Percentiles rank a stretch among this genome's conserved stretches.
Conservation (phyloP, 2,113 vertebrate species). For the Pongo abelii region DNA sequence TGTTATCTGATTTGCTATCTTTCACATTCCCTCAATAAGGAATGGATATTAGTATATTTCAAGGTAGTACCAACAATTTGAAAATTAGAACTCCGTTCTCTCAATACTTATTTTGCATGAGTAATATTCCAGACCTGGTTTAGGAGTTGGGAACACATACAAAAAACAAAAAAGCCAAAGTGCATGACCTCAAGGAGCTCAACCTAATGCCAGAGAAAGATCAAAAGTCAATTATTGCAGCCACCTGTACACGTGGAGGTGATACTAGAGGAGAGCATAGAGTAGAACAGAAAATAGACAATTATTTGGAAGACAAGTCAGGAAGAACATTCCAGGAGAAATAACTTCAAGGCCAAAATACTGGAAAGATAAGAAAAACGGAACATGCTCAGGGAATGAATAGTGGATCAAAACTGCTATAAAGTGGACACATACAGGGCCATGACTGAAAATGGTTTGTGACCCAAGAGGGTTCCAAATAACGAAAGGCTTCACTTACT, state of each 20-base stretch:
- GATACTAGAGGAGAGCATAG: neutral
- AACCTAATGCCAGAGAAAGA: neutral
- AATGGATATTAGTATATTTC: neutral
- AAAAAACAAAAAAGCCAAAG: neutral
- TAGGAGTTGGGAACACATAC: rapidly evolving
- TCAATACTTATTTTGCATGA: neutral
- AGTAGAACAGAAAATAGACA: neutral
- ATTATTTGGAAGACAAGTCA: neutral
- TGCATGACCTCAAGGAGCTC: neutral
- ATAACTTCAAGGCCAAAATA: neutral
- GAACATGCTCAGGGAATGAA: neutral
- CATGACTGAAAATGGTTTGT: neutral
- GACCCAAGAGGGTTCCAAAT: neutral
- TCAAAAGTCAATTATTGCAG: neutral
- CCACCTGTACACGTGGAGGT: rapidly evolving
- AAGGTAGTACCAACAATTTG: neutral
- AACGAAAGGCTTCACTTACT: neutral
- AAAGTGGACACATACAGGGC: neutral
- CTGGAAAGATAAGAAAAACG: neutral
- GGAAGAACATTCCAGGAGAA: neutral
- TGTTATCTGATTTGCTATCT: neutral
- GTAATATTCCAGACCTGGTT: neutral
- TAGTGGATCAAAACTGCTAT: rapidly evolving
- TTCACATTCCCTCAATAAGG: neutral
- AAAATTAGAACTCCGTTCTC: neutral